Base-by-base conservation (phyloP, 2,113 vertebrate genomes). In the Eudorcas thomsonii region DNA sequence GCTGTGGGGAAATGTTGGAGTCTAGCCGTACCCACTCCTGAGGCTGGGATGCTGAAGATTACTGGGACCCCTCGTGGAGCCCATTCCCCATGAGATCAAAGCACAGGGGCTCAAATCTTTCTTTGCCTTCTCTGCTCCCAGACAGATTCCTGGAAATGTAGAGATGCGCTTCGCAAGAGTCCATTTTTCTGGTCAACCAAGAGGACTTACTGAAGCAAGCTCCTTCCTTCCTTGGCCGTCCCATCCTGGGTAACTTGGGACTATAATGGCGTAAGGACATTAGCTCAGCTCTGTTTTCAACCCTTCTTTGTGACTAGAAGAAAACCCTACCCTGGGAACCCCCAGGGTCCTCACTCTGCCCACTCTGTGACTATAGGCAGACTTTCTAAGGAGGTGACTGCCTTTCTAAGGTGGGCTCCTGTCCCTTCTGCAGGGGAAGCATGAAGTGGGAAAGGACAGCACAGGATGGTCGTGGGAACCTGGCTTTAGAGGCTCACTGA, bases 1-100 rank as follows among this genome's bases (percentile, higher is more conserved):
- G 2, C 26, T 5, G 43, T 30, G 2, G 25, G 25, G 2, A 9
- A 60, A 19, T 16, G 33, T 48, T 2, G 0, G 25, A 7, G 3
- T 36, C 45, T 14, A 28, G n/a, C 25, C 28, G 1, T 14, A 16
- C 57, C 55, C 2, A 2, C 36, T 12, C 3, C 26, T 36, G 55
- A 59, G 86, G 30, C 59, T 26, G 14, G 74, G 83, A 45, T 2
- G 0, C 33, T 67, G 11, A 11, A 10, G 26, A 19, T 39, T 13
- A 16, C 21, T 3, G 30, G 50, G 33, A 39, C 3, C 21, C 25
- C 43, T 62, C 7, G 14, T 50, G 57, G 21, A 16, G 36, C 81
- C 19, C 0, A 0, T 30, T 43, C 28, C 26, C 28, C 2, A 13
- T 50, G 83, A 71, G 84, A 9, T 21, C 13, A 43, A 19, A 15